phyloP scores from a whole-genome alignment of 2,888 invertebrate genomes.

The Aplocera efformata region DNA sequence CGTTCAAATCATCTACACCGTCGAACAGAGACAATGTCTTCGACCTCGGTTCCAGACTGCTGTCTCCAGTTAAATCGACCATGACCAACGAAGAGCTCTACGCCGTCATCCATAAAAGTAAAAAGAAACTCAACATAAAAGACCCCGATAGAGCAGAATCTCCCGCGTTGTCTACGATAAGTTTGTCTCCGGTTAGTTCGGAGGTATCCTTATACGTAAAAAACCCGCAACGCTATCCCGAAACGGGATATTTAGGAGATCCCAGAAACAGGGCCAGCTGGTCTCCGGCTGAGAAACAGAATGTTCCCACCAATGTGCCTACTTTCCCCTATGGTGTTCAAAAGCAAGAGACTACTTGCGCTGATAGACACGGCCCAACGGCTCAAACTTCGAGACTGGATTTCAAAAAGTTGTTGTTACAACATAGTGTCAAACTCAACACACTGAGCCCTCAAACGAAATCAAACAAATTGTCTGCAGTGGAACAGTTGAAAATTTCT shows the following conservation, averaged over 20 bases:
- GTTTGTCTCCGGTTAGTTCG: slow-evolving; percentile 74
- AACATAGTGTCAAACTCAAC: slow-evolving; percentile 85
- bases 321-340: slow-evolving; percentile 39
- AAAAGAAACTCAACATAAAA: slow-evolving; percentile 85
- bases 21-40: slow-evolving; percentile 74
- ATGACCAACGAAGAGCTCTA: slow-evolving; percentile 90
- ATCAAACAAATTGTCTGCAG: slow-evolving; percentile 85
- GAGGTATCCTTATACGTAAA: slow-evolving; percentile 68
- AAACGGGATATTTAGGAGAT: slow-evolving; percentile 82
- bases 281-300: slow-evolving; percentile 78
- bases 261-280: slow-evolving; percentile 82
- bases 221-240: slow-evolving; percentile 74
- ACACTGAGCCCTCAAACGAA: slow-evolving; percentile 78
- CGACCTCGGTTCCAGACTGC: slow-evolving; percentile 72
- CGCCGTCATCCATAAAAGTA: slow-evolving; percentile 88
- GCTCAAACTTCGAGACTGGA: slow-evolving; percentile 90
- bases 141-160: slow-evolving; percentile 76
- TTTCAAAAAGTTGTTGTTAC: slow-evolving; percentile 89
- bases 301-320: slow-evolving; percentile 43
- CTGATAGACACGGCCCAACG: slow-evolving; percentile 81
- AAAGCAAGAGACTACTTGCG: slow-evolving; percentile 75
- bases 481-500: slow-evolving; percentile 87
- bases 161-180: slow-evolving; percentile 65
- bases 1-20: slow-evolving; percentile 86
- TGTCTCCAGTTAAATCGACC: slow-evolving; percentile 85